Evolutionary conservation across 2,797 vertebrate genomes (phyloP), one percentile per base, ranked within the genome.

Genomic region (Trematomus bernacchii): DNA sequence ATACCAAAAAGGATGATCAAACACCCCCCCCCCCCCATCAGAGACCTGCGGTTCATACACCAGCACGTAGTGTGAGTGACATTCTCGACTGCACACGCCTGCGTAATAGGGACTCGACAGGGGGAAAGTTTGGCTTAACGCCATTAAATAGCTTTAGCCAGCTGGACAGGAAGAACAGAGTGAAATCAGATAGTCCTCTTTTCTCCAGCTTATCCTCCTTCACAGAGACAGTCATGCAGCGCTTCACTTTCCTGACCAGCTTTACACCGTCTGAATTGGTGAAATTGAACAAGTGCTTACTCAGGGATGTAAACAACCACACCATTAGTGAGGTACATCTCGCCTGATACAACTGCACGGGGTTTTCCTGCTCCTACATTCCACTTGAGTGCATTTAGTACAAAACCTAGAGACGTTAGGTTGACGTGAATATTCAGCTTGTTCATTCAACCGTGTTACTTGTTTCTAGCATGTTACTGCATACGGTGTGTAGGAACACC

Each of bases 191-290:
- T 48, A 23, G 51, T 47, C 50, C 1, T 66, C 16, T 50, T 73
- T 66, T 52, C 27, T 69, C 51, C 19, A 76, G 71, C 74, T 10
- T 69, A 74, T 84, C 69, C 66, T 51, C 80, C 70, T 37, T 63
- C 50, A 62, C 69, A 72, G 55, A 66, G n/a, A 53, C 54, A 58
- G 13, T 68, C 66, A 65, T 52, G 52, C 23, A 48, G 47, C 51
- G 54, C 65, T 71, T 64, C 60, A 23, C 33, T 55, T 10, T 4
- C 33, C 55, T 51, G 61, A 79, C 46, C 58, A 71, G 27, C 57
- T 62, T 57, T 44, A 78, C 53, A 60, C 48, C 43, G 48, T 67
- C 66, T 55, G 46, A 63, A 66, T 6, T 23, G 11, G 40, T 72
- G 10, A 50, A 70, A 73, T 63, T 73, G 60, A 80, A 80, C 60